Base-by-base conservation (phyloP, 2,888 invertebrate species). In the Meganola albula region DNA sequence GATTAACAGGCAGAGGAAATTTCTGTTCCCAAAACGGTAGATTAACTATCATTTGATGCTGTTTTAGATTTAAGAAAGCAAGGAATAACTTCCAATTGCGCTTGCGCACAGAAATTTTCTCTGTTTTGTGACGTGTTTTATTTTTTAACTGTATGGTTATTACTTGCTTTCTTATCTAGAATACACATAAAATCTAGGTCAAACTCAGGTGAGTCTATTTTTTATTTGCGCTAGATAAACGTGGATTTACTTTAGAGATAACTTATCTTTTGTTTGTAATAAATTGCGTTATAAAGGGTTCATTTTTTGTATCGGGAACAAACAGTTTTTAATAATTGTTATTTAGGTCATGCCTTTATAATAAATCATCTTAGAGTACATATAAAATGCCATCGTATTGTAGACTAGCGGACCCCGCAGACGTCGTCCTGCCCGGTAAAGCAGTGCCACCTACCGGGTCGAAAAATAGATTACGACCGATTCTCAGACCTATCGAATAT, bases 41-140 rank as follows among this genome's bases (percentile, higher is more conserved):
- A 82, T 74, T 79, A 69, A 65, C 67, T 62, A 63, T 57, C 57
- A 54, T 48, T 37, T 45, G 51, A 40, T 47, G 31, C 51, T 44
- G 48, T 58, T 44, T 49, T 55, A 46, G 31, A 32, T 53, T 49
- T 39, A 70, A 72, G 85, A 79, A 84, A 85, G 85, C 85, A 84
- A 83, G 80, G 48, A 74, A 75, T 76, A 65, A 60, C 53, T 47
- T 16, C 36, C 13, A 7, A 20, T 53, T 59, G 59, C 53, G 30
- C 41, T 43, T 43, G 77, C 77, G 79, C 84, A 87, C 85, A 78
- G 86, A 86, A 85, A 84, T 86, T 87, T 85, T 87, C 84, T 82
- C 83, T 69, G 58, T 50, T 62, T 48, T 59, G 78, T 83, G 76
- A 72, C 76, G 65, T 47, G 65, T 74, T 77, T 66, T 68, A 67